These are phyloP conservation scores for Buathra laborator DNA, from an alignment of 2,888 invertebrate genomes.

Conservation along the genomic window DNA sequence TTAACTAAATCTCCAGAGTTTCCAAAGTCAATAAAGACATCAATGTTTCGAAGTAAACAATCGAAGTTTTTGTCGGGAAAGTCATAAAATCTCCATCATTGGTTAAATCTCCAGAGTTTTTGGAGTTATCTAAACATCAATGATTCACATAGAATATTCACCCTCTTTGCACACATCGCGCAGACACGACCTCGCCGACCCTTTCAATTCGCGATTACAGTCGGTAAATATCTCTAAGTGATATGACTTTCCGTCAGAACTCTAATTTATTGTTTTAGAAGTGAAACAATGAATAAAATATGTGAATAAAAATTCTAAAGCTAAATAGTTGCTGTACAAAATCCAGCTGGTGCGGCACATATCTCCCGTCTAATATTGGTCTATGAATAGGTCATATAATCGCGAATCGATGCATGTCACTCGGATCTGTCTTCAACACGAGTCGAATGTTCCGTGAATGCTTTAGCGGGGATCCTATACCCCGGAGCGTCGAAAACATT, in stretches of 20 bases:
- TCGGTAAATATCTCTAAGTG: too few species aligned
- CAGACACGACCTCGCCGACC: too few species aligned
- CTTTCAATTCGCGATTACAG: too few species aligned
- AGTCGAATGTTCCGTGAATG: background rate
- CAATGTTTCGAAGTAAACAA: too few species aligned
- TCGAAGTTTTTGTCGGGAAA: too few species aligned
- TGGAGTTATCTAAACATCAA: too few species aligned
- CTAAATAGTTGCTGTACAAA: background rate
- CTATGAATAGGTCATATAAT: background rate
- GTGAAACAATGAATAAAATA: background rate
- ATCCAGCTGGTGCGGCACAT: background rate
- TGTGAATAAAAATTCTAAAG: background rate
- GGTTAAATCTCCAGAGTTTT: background rate
- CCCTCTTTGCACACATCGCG: too few species aligned
- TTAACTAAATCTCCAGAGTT: background rate
- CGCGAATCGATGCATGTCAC: background rate
- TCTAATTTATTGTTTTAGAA: background rate
- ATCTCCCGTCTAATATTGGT: background rate
- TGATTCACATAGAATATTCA: too few species aligned
- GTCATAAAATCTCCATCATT: background rate
- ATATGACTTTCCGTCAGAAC: background rate
- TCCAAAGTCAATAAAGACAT: too few species aligned
- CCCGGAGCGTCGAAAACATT: background rate
- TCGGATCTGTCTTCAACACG: background rate
- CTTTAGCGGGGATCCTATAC: background rate